Evolutionary conservation across 2,888 invertebrate species (phyloP).

Genomic region (Lordiphosa fenestrarum): DNA sequence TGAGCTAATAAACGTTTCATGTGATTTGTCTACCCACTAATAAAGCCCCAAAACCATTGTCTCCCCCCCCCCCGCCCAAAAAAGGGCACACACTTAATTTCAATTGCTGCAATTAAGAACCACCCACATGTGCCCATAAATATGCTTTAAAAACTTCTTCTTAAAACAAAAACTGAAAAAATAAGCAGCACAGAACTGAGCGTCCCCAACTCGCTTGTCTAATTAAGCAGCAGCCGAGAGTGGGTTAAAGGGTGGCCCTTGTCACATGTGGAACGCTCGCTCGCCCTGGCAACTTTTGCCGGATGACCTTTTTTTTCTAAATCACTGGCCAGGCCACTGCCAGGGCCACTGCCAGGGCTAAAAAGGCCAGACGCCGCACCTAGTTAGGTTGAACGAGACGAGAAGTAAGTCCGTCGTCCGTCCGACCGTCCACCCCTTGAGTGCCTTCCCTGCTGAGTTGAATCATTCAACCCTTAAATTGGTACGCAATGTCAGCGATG

Average conservation of each 20-base stretch:
- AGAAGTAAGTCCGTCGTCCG: slow-evolving; percentile 6
- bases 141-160: slow-evolving; percentile 67
- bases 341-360: slow-evolving; percentile 44
- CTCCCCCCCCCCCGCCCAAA: slow-evolving; percentile 9
- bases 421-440: slow-evolving; percentile 23
- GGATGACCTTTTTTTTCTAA: slow-evolving; percentile 68
- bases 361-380: slow-evolving; percentile 51
- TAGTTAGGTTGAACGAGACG: slow-evolving; percentile 10
- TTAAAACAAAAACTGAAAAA: slow-evolving; percentile 19
- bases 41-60: slow-evolving; percentile 38
- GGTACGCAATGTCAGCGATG: slow-evolving; percentile 76
- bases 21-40: slow-evolving; percentile 46
- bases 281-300: slow-evolving; percentile 47
- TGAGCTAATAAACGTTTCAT: slow-evolving; percentile 48
- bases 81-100: slow-evolving; percentile 68
- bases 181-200: slow-evolving; percentile 20
- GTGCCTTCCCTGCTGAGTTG: slow-evolving; percentile 33
- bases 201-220: slow-evolving; percentile 67
- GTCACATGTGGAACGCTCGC: slow-evolving; percentile 43
- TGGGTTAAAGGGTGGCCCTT: slow-evolving; percentile 22
- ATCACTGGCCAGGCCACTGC: slow-evolving; percentile 59
- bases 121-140: slow-evolving; percentile 54
- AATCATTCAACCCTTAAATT: slow-evolving; percentile 76
- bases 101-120: slow-evolving; percentile 71
- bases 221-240: slow-evolving; percentile 53